Base-by-base conservation (phyloP, 2,888 invertebrate genomes). In the Spialia ferax region DNA sequence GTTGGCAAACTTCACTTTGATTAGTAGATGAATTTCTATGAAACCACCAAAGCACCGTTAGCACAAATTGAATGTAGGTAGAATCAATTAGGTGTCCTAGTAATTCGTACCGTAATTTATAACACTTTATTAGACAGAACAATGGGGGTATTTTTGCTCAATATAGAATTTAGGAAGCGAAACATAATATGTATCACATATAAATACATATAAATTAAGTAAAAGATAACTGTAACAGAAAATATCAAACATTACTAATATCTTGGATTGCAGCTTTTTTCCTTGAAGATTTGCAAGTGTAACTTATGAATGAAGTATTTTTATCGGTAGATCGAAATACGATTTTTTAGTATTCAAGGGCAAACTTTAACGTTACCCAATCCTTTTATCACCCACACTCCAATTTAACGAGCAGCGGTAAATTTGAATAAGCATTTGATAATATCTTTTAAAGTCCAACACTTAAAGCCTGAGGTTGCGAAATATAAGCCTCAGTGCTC, bases 371-470 rank as follows among this genome's bases (percentile, higher is more conserved):
- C n/a, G 52, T 52, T 52, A 23, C 52, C 35, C 13, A 26, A 38
- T 57, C 7, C 2, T 13, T 57, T 15, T 13, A 57, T 57, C 56
- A 32, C 32, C 45, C 56, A 56, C 54, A 18, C 15, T 15, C 11
- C 11, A 20, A 13, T 18, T 35, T 35, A 45, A 18, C 20, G 20
- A 22, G n/a, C 13, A 22, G n/a, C 32, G 11, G 52, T 32, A 23
- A 38, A 63, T 54, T 54, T 63, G 38, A 63, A 52, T 63, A 54
- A 63, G 23, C 13, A 32, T 60, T 60, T 45, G 66, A 66, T 66
- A 66, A 15, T 54, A 66, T 66, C 66, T 29, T 60, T 66, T 60
- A 61, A 66, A 66, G 57, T 59, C 42, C 42, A 60, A 66, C 66
- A 66, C 60, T 61, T 66, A 45, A 35, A 38, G 54, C 20, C 18